These are phyloP conservation scores for Trichosurus vulpecula DNA, from an alignment of 2,797 vertebrate genomes.

Conservation along the genomic window DNA sequence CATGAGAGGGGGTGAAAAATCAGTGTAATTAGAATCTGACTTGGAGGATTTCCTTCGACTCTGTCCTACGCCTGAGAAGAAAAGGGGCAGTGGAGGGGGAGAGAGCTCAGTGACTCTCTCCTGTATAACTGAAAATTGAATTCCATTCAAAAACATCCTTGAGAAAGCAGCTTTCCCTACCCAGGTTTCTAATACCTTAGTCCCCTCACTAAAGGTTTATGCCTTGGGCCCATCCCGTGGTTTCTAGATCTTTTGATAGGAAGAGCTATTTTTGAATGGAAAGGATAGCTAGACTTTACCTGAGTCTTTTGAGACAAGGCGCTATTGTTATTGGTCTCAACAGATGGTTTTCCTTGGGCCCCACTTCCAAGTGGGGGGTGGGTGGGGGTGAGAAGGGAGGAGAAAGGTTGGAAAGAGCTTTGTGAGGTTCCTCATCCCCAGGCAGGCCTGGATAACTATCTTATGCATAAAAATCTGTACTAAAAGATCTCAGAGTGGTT, in stretches of 20 bases:
- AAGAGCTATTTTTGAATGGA: background rate
- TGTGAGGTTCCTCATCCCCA: background rate
- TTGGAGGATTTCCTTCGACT: background rate
- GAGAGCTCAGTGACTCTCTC: background rate
- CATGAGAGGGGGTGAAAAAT: background rate
- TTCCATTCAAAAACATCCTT: background rate
- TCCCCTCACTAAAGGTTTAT: background rate
- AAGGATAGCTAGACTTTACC: background rate
- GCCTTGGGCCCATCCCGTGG: background rate
- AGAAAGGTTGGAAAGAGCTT: background rate
- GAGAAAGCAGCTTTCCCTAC: background rate
- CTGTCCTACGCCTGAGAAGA: background rate
- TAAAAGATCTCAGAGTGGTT: background rate
- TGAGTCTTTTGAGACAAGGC: background rate
- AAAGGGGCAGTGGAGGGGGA: rapidly evolving
- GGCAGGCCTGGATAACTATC: background rate
- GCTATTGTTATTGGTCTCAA: background rate
- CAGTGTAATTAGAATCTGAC: background rate
- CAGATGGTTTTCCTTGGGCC: background rate
- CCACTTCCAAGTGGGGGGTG: background rate
- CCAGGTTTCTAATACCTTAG: background rate
- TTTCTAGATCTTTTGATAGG: background rate
- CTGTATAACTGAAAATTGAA: background rate
- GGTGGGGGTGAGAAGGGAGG: background rate
- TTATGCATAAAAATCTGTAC: background rate